Evolutionary conservation across 2,888 invertebrate genomes (phyloP), one percentile per base, ranked within the genome.

Genomic region (Drosophila anomalata): DNA sequence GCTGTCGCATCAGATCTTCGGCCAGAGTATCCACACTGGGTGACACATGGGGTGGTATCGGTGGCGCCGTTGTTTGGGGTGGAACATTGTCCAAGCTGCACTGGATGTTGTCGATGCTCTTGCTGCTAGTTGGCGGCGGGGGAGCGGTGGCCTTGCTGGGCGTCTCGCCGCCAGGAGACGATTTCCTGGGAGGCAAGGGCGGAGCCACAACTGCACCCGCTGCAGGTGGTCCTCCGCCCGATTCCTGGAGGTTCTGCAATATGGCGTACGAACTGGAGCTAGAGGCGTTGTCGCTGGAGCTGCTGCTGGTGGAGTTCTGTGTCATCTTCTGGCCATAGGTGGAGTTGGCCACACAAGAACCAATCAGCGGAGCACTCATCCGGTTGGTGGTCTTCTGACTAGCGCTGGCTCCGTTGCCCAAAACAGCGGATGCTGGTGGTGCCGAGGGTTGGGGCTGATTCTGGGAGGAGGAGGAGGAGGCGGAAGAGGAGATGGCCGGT

Each of bases 101-200:
- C 33, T 89, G 84, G 8, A 91, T 88, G 72, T 90, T 91, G 60
- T 91, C 91, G 26, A 90, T 88, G 69, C 91, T 84, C 73, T 75
- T 82, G 79, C 79, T 84, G 68, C 55, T 79, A 59, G 76, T 67
- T 1, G 79, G 81, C 9, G 62, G 73, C 62, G 66, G 71, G 76
- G 77, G 71, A 11, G 73, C 61, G 6, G 44, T 75, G 2, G 78
- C 73, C 67, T 89, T 84, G 11, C 66, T 57, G 9, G 88, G 87
- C 50, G 87, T 90, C 52, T 92, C 91, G 24, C 90, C 77, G 36
- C 89, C 89, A 0, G 91, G 90, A 17, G 94, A 89, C 26, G 93
- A 93, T 89, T 94, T 94, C 47, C 94, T 85, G 0, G 94, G 94
- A 6, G 94, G 94, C 42, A 94, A 77, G 0, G 94, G 94, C 0